These are phyloP conservation scores for Psylliodes chrysocephalus DNA, from an alignment of 2,888 invertebrate species.

Conservation along the genomic window DNA sequence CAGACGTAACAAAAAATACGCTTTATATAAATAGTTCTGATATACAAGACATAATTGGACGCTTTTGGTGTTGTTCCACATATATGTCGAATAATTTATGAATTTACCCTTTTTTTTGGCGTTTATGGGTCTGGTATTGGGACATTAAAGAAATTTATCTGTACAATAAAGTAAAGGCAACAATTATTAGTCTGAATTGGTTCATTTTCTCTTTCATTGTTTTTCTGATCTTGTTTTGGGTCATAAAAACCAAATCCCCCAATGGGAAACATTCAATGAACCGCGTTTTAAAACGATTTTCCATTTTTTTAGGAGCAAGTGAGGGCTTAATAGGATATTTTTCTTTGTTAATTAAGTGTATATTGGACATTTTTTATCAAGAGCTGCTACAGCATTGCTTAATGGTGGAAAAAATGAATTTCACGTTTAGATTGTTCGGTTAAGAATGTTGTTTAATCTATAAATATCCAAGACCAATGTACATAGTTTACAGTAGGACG, in stretches of 20 bases:
- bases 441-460: no score
- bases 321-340: no score
- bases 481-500: no score
- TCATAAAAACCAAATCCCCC: constrained; percentile 24
- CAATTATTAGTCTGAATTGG: constrained; percentile 31
- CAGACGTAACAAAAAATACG: no score
- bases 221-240: constrained; percentile 20
- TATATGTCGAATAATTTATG: constrained; percentile 27
- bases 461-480: no score
- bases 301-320: background rate
- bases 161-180: constrained; percentile 26
- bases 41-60: constrained; percentile 23
- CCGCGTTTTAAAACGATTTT: constrained; percentile 10
- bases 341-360: no score
- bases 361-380: no score
- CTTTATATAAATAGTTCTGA: constrained; percentile 11
- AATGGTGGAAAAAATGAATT: no score
- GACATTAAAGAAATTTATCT: constrained; percentile 27
- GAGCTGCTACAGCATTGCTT: no score
- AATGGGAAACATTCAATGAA: constrained; percentile 22
- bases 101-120: constrained; percentile 21
- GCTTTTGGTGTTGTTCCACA: constrained; percentile 16
- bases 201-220: constrained; percentile 26
- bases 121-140: constrained; percentile 31
- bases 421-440: no score